Evolutionary conservation across 2,888 invertebrate genomes (phyloP), one percentile per base, ranked within the genome.

Genomic region (Phalangium opilio): DNA sequence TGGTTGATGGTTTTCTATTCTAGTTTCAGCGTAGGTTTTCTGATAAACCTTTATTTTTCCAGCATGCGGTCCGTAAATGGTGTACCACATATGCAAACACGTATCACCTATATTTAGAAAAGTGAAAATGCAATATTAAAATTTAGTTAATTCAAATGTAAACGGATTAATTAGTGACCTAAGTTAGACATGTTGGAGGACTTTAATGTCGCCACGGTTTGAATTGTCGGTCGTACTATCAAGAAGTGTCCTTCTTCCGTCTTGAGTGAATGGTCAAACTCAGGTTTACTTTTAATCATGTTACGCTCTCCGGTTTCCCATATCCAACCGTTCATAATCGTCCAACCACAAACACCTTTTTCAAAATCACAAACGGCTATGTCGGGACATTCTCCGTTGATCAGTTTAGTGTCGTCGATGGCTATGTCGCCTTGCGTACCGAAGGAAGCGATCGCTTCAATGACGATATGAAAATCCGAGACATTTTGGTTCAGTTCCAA

Each of bases 41-140:
- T 59, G 57, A 42, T 60, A 62, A 14, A 64, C 56, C 20, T 58
- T 58, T 11, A 65, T 52, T 18, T 58, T 55, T 3, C 63, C 64
- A 21, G 62, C 60, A 12, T 52, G 47, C 27, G 42, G 45, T 20
- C 53, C 53, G 44, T 49, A 51, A 47, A 53, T 53, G 27, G 41
- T 51, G 40, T 51, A 53, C 51, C 51, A 53, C 14, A 51, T 43
- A 10, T 53, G 47, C 1, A 53, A 41, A 19, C 53, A 53, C 27
- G 49, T 19, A 11, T 53, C 50, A 17, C 55, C 55, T 19, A 48
- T n/a, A n/a, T n/a, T n/a, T n/a, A n/a, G n/a, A n/a, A n/a, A n/a
- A n/a, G n/a, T n/a, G n/a, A n/a, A n/a, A n/a, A n/a, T n/a, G n/a
- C n/a, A n/a, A n/a, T n/a, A n/a, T n/a, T n/a, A n/a, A n/a, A n/a